Conservation (phyloP, 35 echinoderm and acorn worm species). For the Amphiura filiformis region DNA sequence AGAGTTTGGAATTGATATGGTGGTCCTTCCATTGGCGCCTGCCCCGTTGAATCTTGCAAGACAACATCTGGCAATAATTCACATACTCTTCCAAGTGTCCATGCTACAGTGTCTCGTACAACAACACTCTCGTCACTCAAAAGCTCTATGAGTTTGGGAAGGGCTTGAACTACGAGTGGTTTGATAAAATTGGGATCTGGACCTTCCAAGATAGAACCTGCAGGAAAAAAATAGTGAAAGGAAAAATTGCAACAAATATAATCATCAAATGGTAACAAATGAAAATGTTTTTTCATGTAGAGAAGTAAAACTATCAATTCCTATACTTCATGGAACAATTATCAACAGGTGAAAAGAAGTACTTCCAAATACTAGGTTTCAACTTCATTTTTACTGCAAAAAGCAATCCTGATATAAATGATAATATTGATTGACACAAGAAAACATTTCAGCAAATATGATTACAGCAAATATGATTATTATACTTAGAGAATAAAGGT, state of each 20-base stretch:
- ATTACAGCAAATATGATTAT: too few species aligned
- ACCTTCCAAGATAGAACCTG: slow-evolving; percentile 95
- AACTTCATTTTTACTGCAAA: too few species aligned
- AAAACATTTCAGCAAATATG: too few species aligned
- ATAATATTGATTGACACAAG: too few species aligned
- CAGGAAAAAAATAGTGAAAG: neutral
- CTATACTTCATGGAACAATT: too few species aligned
- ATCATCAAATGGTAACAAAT: too few species aligned
- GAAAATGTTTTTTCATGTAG: too few species aligned
- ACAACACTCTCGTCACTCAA: slow-evolving; percentile 69
- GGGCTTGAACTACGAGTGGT: slow-evolving; percentile 64
- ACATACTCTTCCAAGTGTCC: slow-evolving; percentile 92
- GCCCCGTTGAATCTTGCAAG: slow-evolving; percentile 21
- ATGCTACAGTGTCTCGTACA: slow-evolving; percentile 88
- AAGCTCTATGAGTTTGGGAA: slow-evolving; percentile 62
- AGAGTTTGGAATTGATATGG: slow-evolving; percentile 35
- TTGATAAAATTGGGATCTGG: slow-evolving; percentile 62
- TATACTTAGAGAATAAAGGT: too few species aligned
- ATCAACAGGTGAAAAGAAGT: too few species aligned
- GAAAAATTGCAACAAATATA: neutral
- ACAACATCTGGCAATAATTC: slow-evolving; percentile 87
- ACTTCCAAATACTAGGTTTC: too few species aligned
- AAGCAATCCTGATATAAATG: too few species aligned
- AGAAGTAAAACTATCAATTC: too few species aligned
- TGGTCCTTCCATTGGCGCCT: neutral